Evolutionary conservation across 2,888 invertebrate genomes (phyloP), one percentile per base, ranked within the genome.

Genomic region (Lithosia quadra): DNA sequence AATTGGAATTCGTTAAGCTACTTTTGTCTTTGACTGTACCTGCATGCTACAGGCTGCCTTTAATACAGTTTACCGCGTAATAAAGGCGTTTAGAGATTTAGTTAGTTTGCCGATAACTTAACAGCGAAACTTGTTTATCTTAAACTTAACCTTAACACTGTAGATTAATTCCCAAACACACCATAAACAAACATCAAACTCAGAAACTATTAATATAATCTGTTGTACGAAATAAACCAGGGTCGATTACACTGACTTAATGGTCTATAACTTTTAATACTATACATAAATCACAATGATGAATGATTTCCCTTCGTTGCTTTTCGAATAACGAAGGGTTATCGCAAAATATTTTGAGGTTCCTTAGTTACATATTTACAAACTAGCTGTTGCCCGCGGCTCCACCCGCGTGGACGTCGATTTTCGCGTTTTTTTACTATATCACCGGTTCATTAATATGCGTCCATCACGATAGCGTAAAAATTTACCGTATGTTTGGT

Each of bases 121-220:
- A 11, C 8, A 15, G 21, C 18, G 24, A 36, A 34, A 24, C 24
- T 15, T n/a, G n/a, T 62, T 28, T 28, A 49, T 13, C 7, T 62
- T 9, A 62, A 43, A 28, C 13, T 49, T 21, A 62, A 49, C 49
- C 13, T 49, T 21, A 62, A 49, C 49, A 28, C n/a, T 33, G 5
- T 28, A 22, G 4, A 55, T 55, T 55, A 63, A 65, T 65, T 11
- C 22, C 18, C 18, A 18, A 22, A 59, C 59, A 28, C 34, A 65
- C 24, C 49, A 43, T 69, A 77, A 77, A 75, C 63, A 68, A 79
- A 58, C 57, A 55, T 60, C 49, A 68, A 74, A 57, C 68, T 69
- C 22, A 13, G 65, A 59, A 75, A 80, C 68, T 69, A 73, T 77
- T 72, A 63, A 68, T 79, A 65, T 77, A 77, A 73, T 76, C 79